phyloP scores from a whole-genome alignment of 2,797 vertebrate species.

The Octomys mimax region DNA sequence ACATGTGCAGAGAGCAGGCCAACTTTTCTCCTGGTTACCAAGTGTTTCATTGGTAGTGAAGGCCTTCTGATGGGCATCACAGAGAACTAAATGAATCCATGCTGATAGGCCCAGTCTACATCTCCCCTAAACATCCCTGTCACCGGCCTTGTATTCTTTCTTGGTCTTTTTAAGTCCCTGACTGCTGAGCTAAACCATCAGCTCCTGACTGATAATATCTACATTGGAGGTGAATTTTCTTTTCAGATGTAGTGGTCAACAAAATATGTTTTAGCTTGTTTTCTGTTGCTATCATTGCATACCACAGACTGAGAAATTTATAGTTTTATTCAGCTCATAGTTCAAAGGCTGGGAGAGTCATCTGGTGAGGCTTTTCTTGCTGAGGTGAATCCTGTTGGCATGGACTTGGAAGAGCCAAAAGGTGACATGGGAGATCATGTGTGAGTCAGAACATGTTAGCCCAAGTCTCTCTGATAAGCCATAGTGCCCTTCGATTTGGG shows the following conservation, averaged over 20 bases:
- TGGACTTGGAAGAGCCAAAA: background rate
- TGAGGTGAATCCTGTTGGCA: background rate
- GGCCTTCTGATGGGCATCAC: background rate
- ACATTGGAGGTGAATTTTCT: background rate
- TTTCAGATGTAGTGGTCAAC: constrained; percentile 21
- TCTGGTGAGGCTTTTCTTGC: background rate
- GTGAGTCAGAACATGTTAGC: background rate
- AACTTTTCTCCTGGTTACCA: background rate
- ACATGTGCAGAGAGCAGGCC: background rate
- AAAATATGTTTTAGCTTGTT: background rate
- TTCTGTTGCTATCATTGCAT: background rate
- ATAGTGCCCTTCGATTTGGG: too few species aligned
- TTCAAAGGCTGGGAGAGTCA: background rate
- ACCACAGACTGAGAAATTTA: background rate
- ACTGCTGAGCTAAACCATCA: background rate
- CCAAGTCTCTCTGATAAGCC: background rate
- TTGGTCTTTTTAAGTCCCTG: background rate
- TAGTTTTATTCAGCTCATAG: background rate
- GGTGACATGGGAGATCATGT: background rate
- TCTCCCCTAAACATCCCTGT: background rate
- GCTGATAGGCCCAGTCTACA: background rate
- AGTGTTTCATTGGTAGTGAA: background rate
- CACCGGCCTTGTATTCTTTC: background rate
- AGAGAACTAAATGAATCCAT: background rate
- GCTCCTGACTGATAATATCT: background rate